Conservation (phyloP, 92 coral and sea anemone genomes). For the Phenganax stokvisi region DNA sequence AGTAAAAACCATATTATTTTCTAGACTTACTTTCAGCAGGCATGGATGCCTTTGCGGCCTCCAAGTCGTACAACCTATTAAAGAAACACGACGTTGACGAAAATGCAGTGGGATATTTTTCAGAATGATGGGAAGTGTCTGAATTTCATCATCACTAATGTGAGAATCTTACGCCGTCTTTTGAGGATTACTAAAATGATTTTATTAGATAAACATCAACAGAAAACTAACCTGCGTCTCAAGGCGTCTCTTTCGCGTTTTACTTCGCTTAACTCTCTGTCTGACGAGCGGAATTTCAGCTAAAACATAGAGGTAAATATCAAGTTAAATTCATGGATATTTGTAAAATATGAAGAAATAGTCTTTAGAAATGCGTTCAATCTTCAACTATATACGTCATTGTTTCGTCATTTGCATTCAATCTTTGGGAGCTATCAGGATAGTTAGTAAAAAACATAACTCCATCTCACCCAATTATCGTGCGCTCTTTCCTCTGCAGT, state of each 20-base stretch:
- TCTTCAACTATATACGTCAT: neutral
- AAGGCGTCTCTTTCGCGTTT: slow-evolving; percentile 75
- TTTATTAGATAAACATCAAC: too few relatives aligned
- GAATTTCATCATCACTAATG: too few relatives aligned
- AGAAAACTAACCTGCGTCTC: slow-evolving; percentile 59
- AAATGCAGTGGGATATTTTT: neutral
- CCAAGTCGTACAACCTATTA: slow-evolving; percentile 52
- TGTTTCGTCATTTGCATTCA: too few relatives aligned
- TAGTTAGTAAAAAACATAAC: neutral
- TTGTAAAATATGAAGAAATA: neutral
- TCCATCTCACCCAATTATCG: slow-evolving; percentile 67
- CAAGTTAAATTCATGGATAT: neutral
- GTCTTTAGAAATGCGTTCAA: neutral
- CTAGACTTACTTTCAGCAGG: slow-evolving; percentile 35
- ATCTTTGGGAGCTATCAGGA: neutral
- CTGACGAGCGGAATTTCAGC: slow-evolving; percentile 73
- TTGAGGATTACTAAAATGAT: neutral
- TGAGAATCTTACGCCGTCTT: neutral
- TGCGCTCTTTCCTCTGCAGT: slow-evolving; percentile 72
- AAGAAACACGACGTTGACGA: neutral
- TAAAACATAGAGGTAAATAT: slow-evolving; percentile 14
- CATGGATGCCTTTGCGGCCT: slow-evolving; percentile 11
- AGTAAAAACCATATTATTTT: too few relatives aligned
- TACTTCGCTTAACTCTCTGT: slow-evolving; percentile 68
- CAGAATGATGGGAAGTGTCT: too few relatives aligned